phyloP scores from a whole-genome alignment of 1,140 invertebrate genomes.

The Orchesella cincta region DNA sequence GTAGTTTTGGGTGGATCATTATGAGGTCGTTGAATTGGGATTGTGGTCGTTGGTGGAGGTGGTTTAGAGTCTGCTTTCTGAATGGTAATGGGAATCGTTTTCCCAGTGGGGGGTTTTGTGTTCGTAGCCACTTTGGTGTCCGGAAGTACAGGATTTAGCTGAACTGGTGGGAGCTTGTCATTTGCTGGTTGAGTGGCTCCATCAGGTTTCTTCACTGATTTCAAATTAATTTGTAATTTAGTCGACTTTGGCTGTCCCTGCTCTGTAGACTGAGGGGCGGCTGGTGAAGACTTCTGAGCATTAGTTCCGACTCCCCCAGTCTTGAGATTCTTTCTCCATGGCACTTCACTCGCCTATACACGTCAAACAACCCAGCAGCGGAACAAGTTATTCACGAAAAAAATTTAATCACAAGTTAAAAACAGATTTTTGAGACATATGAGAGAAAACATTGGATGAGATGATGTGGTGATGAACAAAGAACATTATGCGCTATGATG shows the following conservation, averaged over 20 bases:
- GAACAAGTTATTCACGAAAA: no score
- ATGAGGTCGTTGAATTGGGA: neutral
- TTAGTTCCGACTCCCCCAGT: conserved; percentile 6
- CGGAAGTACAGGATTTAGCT: conserved; percentile 19
- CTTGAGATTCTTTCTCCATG: conserved; percentile 33
- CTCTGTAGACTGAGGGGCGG: neutral
- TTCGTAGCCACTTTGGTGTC: neutral
- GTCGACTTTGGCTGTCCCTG: conserved; percentile 15
- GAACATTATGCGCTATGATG: no score
- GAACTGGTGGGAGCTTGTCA: conserved; percentile 1
- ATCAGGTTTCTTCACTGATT: conserved; percentile 28
- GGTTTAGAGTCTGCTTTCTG: conserved; percentile 24
- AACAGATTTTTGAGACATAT: no score
- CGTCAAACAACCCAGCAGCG: conserved; percentile 4
- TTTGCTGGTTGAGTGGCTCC: neutral
- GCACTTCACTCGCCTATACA: conserved; percentile 30
- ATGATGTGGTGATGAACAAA: no score
- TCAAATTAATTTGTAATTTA: conserved; percentile 39
- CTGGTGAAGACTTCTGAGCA: neutral
- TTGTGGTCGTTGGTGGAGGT: neutral
- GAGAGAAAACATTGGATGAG: no score
- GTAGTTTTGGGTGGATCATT: conserved; percentile 27
- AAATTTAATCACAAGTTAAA: no score
- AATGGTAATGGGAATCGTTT: conserved; percentile 24
- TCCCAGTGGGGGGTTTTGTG: conserved; percentile 23